Base-by-base conservation (phyloP, 2,797 vertebrate species). In the Xiphorhynchus erythropygius region DNA sequence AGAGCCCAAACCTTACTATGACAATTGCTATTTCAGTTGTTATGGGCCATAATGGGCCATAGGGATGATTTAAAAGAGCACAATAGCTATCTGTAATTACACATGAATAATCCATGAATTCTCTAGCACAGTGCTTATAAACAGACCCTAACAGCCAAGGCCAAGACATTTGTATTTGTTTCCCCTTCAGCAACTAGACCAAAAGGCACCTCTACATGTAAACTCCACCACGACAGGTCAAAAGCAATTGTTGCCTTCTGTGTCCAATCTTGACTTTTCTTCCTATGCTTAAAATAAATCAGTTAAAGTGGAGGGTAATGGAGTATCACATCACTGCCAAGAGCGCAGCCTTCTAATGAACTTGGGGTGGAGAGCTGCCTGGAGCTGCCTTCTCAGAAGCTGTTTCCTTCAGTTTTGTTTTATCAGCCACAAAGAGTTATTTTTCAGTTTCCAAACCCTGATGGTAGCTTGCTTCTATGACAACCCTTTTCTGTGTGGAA, bases 41-140 rank as follows among this genome's bases (percentile, higher is more conserved):
- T 99, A 98, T 97, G 97, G 98, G 96, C 98, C 97, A 98, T 99
- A 98, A 99, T 98, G 98, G 96, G 97, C 96, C 95, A 98, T 97
- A 96, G 97, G 97, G 96, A 98, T 98, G 98, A 99, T 99, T 99
- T 99, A 99, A 99, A 98, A 98, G 97, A 97, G 97, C 98, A 98
- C 98, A 98, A 98, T 98, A 99, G 98, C 98, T 98, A 99, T 99
- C 98, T 98, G 98, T 99, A 98, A 98, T 99, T 99, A 98, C 97
- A 98, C 98, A 98, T 99, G 98, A 99, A 99, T 99, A 98, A 99
- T 98, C 98, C 98, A 98, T 99, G 98, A 98, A 98, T 98, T 98
- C 98, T 96, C 95, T 92, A 95, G 87, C 96, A 97, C 86, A 86
- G 94, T 55, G 95, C 95, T 97, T 97, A 96, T 97, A 97, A 97